A percentile compares a stretch with the other conserved stretches of the same genome.
Evolutionary conservation across 1,140 invertebrate species (phyloP).

Genomic region (Archivesica marissinica): DNA sequence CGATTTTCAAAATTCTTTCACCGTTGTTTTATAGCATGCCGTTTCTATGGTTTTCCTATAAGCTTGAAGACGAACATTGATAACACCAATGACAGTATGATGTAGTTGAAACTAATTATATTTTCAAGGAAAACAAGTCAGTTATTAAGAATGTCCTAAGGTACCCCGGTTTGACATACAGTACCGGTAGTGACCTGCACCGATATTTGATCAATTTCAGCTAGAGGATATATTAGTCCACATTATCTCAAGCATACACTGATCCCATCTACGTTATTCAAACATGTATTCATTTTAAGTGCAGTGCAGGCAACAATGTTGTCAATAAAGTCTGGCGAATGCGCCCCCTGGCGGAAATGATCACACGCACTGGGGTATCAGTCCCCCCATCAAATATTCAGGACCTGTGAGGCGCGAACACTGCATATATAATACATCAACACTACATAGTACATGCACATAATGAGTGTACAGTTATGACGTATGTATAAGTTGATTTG

Average conservation of each 20-base stretch:
- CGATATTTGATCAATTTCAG: neutral
- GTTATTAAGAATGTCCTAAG: too few species aligned
- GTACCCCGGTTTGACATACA: too few species aligned
- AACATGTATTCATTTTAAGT: constrained; percentile 18
- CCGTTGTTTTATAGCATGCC: too few species aligned
- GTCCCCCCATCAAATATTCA: neutral
- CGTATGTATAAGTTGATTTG: neutral
- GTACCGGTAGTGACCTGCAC: too few species aligned
- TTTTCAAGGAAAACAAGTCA: too few species aligned
- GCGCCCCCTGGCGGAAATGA: neutral
- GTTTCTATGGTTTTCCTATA: too few species aligned
- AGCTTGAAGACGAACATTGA: too few species aligned
- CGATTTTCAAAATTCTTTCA: too few species aligned
- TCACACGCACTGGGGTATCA: neutral
- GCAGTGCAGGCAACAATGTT: constrained; percentile 8
- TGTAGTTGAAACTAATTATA: too few species aligned
- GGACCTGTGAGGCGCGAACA: neutral
- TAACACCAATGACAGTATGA: too few species aligned
- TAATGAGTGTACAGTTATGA: neutral
- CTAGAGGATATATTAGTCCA: neutral
- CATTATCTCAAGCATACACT: too few species aligned
- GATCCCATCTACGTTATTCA: constrained; percentile 10
- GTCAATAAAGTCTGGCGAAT: constrained; percentile 16
- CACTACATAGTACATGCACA: neutral
- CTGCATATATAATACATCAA: too few species aligned